Evolutionary conservation across 2,888 invertebrate species (phyloP), one percentile per base, ranked within the genome.

Genomic region (Allygus modestus): DNA sequence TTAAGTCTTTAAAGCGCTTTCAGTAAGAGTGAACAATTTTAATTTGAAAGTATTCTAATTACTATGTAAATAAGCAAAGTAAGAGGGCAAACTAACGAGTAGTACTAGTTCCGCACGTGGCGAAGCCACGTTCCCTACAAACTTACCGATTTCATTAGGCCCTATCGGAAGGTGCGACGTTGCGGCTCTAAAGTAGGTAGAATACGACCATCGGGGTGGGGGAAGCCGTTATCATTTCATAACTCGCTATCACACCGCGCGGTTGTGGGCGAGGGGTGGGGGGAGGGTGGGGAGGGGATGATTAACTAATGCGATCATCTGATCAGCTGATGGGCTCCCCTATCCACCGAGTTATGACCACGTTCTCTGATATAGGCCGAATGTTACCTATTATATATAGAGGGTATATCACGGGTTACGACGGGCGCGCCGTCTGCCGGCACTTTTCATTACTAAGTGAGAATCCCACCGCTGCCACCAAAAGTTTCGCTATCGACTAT

Each of bases 261-360:
- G 15, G 9, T 5, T 17, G 33, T 33, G 71, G 71, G 9, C 1
- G 17, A 15, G 71, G 31, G 28, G 71, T 31, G 31, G 33, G 43
- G 1, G 17, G 43, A 15, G 26, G 77, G 77, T 9, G 79, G 37
- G 17, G 79, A 20, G 77, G 79, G 58, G 51, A 37, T 79, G 31
- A 79, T 79, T 79, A 79, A 79, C 79, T 79, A 79, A 79, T 79
- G 79, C 37, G 79, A 51, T 43, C 43, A 51, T 17, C 20, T 79
- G 79, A 79, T 79, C 79, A 79, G 75, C 75, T 77, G 85, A 83
- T 83, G 77, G 85, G 61, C 69, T 79, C 79, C 51, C 43, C 85
- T 82, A 75, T 75, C 73, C 71, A 81, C 43, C 82, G 79, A 85
- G 83, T 85, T 85, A 85, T 85, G 83, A 85, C 85, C 85, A 75